Conservation (phyloP, 2,797 vertebrate species). For the Cuniculus paca region DNA sequence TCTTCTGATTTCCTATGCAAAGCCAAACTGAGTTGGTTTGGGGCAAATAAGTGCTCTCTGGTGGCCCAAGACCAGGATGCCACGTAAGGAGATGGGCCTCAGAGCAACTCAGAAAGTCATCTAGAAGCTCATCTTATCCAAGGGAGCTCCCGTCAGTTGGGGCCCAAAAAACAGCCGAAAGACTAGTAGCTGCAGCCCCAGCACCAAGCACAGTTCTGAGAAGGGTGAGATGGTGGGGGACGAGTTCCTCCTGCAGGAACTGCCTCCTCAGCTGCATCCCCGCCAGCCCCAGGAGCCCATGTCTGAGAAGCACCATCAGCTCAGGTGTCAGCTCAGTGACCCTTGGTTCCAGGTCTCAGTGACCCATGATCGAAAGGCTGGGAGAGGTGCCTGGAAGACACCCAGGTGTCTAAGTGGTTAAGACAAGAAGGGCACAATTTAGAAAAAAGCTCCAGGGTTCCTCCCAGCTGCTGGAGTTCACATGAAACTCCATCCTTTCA, state of each 20-base stretch:
- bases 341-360: not conserved
- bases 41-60: not conserved
- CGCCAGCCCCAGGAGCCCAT: not conserved
- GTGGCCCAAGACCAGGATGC: not conserved
- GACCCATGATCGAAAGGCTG: no score
- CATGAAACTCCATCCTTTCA: not conserved
- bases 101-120: not conserved
- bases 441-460: not conserved
- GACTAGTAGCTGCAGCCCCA: not conserved
- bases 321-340: not conserved
- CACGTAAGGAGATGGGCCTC: not conserved
- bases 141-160: not conserved
- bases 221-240: not conserved
- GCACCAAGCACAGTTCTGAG: not conserved
- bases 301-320: rapidly evolving
- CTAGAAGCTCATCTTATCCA: not conserved
- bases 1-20: not conserved
- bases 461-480: not conserved
- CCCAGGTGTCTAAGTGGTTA: not conserved
- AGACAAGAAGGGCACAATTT: not conserved
- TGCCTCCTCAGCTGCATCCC: not conserved
- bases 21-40: not conserved
- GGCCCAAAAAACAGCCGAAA: not conserved
- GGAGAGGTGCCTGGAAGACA: not conserved
- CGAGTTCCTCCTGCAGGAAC: not conserved